These are phyloP conservation scores for Siniperca knerii DNA, from an alignment of 2,113 vertebrate species.

Conservation along the genomic window DNA sequence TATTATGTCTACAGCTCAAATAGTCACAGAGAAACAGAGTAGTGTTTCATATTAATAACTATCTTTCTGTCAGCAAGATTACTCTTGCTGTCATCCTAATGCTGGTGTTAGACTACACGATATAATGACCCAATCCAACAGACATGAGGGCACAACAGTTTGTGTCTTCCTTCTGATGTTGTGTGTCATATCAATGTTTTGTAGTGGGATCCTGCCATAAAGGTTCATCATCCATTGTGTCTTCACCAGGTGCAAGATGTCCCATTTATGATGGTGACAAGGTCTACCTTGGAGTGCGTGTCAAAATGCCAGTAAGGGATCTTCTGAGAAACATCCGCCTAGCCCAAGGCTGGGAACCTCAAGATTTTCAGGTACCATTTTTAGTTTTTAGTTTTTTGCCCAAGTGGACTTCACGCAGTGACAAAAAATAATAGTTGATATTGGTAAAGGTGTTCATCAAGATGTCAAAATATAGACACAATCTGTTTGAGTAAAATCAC, in stretches of 20 bases:
- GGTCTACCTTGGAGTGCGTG: constrained; percentile 89
- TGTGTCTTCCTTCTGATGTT: background rate
- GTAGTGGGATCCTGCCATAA: background rate
- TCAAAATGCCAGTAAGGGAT: constrained; percentile 89
- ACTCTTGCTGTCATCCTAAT: background rate
- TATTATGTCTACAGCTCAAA: background rate
- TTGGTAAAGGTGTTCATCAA: background rate
- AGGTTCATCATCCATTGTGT: background rate
- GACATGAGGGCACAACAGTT: background rate
- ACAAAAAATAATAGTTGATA: background rate
- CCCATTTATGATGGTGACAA: constrained; percentile 64
- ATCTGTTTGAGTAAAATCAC: background rate
- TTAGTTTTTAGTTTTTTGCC: background rate
- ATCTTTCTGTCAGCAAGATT: background rate
- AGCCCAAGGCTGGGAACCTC: constrained; percentile 78
- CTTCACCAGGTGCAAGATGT: constrained; percentile 68
- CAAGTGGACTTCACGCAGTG: no score
- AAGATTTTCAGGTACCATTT: constrained; percentile 76
- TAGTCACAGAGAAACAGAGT: background rate
- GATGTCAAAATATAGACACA: background rate
- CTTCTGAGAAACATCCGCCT: constrained; percentile 85
- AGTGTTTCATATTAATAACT: background rate
- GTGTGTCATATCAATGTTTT: background rate
- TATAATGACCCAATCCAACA: background rate
- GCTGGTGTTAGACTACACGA: background rate